These are phyloP conservation scores for Haliclona indistincta DNA, from an alignment of 37 sponge, comb jelly and placozoan species.

Conservation along the genomic window DNA sequence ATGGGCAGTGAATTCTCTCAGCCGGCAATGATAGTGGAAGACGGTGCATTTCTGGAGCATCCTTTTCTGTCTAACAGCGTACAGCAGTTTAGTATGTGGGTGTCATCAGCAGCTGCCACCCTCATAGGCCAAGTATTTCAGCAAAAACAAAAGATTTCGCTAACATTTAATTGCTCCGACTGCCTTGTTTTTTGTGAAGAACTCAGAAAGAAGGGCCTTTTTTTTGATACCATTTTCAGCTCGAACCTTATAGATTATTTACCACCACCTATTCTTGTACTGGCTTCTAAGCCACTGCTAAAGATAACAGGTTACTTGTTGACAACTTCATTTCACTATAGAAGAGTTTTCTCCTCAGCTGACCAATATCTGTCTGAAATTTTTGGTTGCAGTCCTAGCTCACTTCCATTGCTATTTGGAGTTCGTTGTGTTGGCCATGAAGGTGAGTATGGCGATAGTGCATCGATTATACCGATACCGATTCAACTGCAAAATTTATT, in stretches of 20 bases:
- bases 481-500: not conserved
- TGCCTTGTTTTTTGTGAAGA: not conserved
- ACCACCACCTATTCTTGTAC: constrained; percentile 17
- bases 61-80: constrained; percentile 52
- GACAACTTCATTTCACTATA: constrained; percentile 17
- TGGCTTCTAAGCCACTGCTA: constrained; percentile 22
- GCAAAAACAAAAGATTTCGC: not conserved
- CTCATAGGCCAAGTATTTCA: not conserved
- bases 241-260: constrained; percentile 42
- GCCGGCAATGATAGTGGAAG: constrained; percentile 13
- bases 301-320: constrained; percentile 18
- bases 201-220: not conserved
- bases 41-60: not conserved
- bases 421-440: constrained; percentile 39
- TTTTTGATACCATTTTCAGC: constrained; percentile 33
- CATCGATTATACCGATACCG: not conserved
- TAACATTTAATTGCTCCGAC: not conserved
- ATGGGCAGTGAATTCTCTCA: not conserved
- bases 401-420: constrained; percentile 27
- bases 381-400: constrained; percentile 11
- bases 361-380: not conserved
- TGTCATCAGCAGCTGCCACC: not conserved
- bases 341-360: not conserved
- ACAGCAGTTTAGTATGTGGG: constrained; percentile 56
- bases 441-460: not conserved